These are phyloP conservation scores for Clarias magur DNA, from an alignment of 2,113 vertebrate genomes.

Conservation along the genomic window DNA sequence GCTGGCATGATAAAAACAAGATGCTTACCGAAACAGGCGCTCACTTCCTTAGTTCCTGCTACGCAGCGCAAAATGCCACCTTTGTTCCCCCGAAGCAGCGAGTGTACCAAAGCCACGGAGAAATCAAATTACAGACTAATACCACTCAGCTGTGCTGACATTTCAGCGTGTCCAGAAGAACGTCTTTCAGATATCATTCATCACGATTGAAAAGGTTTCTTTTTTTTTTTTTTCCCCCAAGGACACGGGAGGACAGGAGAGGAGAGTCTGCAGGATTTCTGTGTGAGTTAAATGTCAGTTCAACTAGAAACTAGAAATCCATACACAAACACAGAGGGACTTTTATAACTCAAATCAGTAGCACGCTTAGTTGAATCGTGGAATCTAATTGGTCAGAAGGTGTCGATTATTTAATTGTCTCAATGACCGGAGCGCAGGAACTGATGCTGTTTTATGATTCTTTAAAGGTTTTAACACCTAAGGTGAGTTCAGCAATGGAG, in stretches of 20 bases:
- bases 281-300: slow-evolving; percentile 20
- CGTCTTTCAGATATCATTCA: slow-evolving; percentile 34
- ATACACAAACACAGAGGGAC: neutral
- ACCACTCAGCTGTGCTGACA: slow-evolving; percentile 4
- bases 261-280: neutral
- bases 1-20: slow-evolving; percentile 37
- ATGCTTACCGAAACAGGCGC: slow-evolving; percentile 9
- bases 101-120: neutral
- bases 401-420: neutral
- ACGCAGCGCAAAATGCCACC: slow-evolving; percentile 35
- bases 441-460: neutral
- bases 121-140: slow-evolving; percentile 30
- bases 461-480: neutral
- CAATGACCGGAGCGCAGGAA: neutral
- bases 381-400: neutral
- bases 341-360: neutral
- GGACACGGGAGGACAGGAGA: slow-evolving; percentile 13
- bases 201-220: neutral
- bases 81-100: slow-evolving; percentile 33
- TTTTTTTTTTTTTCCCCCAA: neutral
- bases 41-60: neutral
- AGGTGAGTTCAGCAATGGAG: neutral
- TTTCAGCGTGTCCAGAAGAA: slow-evolving; percentile 1
- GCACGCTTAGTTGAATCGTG: neutral
- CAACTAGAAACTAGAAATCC: neutral